Percentiles rank a stretch among this genome's conserved stretches.
phyloP scores from a whole-genome alignment of 2,888 invertebrate species.

The Augochlorella aurata region DNA sequence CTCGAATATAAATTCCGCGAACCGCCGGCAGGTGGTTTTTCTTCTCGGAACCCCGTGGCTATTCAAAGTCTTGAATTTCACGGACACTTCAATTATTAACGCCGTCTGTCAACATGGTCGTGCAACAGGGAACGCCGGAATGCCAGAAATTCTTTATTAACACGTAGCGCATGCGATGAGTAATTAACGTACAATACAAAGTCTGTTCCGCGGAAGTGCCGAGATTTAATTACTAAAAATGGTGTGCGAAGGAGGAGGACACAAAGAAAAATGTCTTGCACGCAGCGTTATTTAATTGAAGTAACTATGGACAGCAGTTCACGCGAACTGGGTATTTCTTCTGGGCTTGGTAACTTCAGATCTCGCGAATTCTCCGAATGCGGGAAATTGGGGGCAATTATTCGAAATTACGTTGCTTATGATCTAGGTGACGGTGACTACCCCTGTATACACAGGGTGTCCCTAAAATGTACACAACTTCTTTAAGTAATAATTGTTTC shows the following conservation, averaged over 20 bases:
- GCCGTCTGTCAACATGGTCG: constrained; percentile 30
- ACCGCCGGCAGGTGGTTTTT: constrained; percentile 20
- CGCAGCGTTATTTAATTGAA: constrained; percentile 37
- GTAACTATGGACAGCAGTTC: neutral
- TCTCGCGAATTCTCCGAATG: neutral
- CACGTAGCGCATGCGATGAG: constrained; percentile 16
- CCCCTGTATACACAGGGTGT: no score
- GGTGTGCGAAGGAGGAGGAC: neutral
- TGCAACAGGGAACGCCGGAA: neutral
- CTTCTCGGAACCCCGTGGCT: neutral
- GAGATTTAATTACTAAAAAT: constrained; percentile 51
- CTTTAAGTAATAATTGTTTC: no score
- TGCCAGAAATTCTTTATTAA: constrained; percentile 21
- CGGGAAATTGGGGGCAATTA: neutral
- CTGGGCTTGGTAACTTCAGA: neutral
- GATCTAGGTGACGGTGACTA: no score
- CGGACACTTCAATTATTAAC: constrained; percentile 59
- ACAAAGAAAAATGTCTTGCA: constrained; percentile 27
- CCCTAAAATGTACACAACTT: no score
- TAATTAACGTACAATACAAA: constrained; percentile 26
- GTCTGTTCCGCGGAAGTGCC: constrained; percentile 30
- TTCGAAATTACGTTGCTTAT: no score
- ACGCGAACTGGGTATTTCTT: neutral
- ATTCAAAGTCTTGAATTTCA: constrained; percentile 69
- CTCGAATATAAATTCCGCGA: constrained; percentile 38